phyloP scores from a whole-genome alignment of 2,113 vertebrate genomes.

The Perca schrenkii region DNA sequence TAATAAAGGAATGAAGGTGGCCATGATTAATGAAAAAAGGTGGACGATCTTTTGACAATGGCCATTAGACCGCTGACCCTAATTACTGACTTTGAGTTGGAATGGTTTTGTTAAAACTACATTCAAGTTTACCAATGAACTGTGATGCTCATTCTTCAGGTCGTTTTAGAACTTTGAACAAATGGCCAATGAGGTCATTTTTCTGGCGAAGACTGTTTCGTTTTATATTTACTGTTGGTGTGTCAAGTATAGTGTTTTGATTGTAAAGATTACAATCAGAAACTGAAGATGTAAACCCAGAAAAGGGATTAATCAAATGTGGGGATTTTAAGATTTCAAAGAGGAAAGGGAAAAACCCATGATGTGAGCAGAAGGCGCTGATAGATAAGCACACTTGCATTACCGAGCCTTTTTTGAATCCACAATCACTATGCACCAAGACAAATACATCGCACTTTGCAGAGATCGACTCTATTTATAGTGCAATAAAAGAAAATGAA shows the following conservation, averaged over 20 bases:
- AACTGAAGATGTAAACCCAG: neutral
- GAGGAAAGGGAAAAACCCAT: neutral
- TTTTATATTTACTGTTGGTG: neutral
- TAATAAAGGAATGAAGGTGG: too few species aligned
- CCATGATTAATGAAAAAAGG: too few species aligned
- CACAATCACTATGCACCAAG: neutral
- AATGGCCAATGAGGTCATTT: too few species aligned
- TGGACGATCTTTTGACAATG: too few species aligned
- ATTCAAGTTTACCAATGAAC: too few species aligned
- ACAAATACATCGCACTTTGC: neutral
- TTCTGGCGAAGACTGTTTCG: neutral
- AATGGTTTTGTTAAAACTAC: too few species aligned
- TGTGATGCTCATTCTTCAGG: too few species aligned
- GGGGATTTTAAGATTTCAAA: constrained; percentile 6
- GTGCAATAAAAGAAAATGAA: neutral
- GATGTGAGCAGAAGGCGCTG: neutral
- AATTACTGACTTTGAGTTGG: too few species aligned
- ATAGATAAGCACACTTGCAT: constrained; percentile 13
- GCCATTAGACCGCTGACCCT: too few species aligned
- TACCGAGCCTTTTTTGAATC: neutral
- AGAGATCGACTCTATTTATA: neutral
- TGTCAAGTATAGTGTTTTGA: neutral
- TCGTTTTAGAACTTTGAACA: too few species aligned
- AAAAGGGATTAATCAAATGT: neutral
- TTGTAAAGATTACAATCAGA: constrained; percentile 6